A percentile compares a stretch with the other conserved stretches of the same genome.
These are phyloP conservation scores for Baronia brevicornis DNA, from an alignment of 2,888 invertebrate genomes.

Conservation along the genomic window DNA sequence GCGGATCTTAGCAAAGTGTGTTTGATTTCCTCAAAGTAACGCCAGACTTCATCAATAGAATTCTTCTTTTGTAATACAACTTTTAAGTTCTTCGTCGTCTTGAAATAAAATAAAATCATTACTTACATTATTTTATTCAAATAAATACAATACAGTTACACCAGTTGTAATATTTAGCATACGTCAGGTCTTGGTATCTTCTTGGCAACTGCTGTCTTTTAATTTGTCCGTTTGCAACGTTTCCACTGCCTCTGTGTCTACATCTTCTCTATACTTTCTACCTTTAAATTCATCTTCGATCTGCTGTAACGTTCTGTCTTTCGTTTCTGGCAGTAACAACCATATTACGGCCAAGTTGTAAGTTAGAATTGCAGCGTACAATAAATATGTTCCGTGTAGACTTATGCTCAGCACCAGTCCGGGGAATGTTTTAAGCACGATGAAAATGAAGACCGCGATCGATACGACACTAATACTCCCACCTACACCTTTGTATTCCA, in stretches of 20 bases:
- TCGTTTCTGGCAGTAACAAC: conserved; percentile 78
- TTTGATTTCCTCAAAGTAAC: no score
- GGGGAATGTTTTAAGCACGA: conserved; percentile 77
- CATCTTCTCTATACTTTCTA: conserved; percentile 5
- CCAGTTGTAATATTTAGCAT: no score
- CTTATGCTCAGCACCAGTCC: conserved; percentile 62
- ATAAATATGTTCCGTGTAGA: conserved; percentile 69
- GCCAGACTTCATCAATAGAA: no score
- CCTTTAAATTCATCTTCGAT: conserved; percentile 75
- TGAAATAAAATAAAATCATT: no score
- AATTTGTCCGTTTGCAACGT: background rate
- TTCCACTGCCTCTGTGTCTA: background rate
- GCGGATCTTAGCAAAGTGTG: no score
- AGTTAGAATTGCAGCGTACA: conserved; percentile 70
- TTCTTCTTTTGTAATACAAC: no score
- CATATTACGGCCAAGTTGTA: conserved; percentile 70
- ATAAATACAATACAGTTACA: no score
- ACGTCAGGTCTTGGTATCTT: conserved; percentile 1
- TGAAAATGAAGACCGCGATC: conserved; percentile 74
- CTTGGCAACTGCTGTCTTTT: background rate
- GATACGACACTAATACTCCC: conserved; percentile 76
- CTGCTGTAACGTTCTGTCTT: conserved; percentile 76
- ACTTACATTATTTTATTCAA: no score
- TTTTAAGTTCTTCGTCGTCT: no score
- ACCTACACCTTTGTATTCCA: conserved; percentile 74